These are phyloP conservation scores for Cactoblastis cactorum DNA, from an alignment of 2,888 invertebrate species.

Conservation along the genomic window DNA sequence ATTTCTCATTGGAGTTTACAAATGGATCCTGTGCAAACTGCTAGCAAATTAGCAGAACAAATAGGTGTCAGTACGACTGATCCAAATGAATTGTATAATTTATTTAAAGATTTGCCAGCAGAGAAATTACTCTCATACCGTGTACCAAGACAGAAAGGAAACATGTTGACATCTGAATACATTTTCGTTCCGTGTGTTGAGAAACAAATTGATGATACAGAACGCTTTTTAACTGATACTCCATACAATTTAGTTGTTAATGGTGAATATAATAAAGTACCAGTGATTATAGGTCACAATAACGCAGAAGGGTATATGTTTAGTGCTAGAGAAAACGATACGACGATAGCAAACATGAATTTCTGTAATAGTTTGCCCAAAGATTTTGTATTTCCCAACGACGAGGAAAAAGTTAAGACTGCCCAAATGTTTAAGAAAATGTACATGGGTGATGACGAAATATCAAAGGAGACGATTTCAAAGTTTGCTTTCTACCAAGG, in stretches of 20 bases:
- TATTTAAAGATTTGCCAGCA: constrained; percentile 42
- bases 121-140: constrained; percentile 45
- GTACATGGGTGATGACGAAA: constrained; percentile 61
- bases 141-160: constrained; percentile 54
- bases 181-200: constrained; percentile 68
- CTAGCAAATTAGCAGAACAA: constrained; percentile 45
- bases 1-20: constrained; percentile 65
- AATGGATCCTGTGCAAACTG: constrained; percentile 53
- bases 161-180: constrained; percentile 58
- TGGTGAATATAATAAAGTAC: constrained; percentile 52
- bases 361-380: constrained; percentile 52
- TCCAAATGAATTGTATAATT: constrained; percentile 44
- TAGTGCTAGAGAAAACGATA: constrained; percentile 61
- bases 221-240: constrained; percentile 48
- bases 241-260: constrained; percentile 52
- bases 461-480: constrained; percentile 45
- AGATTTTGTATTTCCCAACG: constrained; percentile 46
- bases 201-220: constrained; percentile 33
- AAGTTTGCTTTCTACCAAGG: constrained; percentile 59
- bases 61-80: constrained; percentile 46
- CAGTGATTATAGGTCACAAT: constrained; percentile 61
- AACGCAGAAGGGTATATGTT: constrained; percentile 64
- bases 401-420: constrained; percentile 35
- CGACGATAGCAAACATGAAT: constrained; percentile 48
- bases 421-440: constrained; percentile 48